Percentiles rank a stretch among this genome's conserved stretches.
Evolutionary conservation across 2,797 vertebrate species (phyloP).

Genomic region (Sebastes nivosus): DNA sequence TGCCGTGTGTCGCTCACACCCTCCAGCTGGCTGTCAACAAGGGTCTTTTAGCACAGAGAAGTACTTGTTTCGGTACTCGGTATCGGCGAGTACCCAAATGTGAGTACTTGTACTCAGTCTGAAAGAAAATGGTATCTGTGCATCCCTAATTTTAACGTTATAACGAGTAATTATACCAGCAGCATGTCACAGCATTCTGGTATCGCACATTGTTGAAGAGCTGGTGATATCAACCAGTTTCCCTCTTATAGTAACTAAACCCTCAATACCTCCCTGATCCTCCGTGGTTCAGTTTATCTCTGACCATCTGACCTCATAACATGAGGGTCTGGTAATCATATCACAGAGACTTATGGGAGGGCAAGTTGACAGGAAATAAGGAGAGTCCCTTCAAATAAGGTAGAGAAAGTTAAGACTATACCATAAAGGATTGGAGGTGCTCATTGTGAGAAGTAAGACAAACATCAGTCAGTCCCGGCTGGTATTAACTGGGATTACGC

Average conservation of each 20-base stretch:
- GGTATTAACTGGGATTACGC: slow-evolving; percentile 10
- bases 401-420: background rate
- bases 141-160: background rate
- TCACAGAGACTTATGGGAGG: background rate
- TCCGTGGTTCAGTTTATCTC: slow-evolving; percentile 3
- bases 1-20: no score
- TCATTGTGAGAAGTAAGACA: slow-evolving; percentile 6
- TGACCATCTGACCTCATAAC: slow-evolving; percentile 14
- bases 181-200: background rate
- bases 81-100: no score
- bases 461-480: background rate
- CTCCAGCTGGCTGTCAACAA: no score
- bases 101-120: no score
- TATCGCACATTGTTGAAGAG: background rate
- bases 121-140: no score
- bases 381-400: slow-evolving; percentile 11
- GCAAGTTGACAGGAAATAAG: background rate
- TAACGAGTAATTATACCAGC: background rate
- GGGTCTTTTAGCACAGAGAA: no score
- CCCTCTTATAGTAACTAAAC: background rate
- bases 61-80: no score
- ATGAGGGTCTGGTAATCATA: background rate
- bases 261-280: background rate
- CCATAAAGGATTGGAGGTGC: background rate
- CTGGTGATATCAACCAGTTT: background rate